Evolutionary conservation across 2,888 invertebrate species (phyloP), one percentile per base, ranked within the genome.

Genomic region (Parnassius mnemosyne): DNA sequence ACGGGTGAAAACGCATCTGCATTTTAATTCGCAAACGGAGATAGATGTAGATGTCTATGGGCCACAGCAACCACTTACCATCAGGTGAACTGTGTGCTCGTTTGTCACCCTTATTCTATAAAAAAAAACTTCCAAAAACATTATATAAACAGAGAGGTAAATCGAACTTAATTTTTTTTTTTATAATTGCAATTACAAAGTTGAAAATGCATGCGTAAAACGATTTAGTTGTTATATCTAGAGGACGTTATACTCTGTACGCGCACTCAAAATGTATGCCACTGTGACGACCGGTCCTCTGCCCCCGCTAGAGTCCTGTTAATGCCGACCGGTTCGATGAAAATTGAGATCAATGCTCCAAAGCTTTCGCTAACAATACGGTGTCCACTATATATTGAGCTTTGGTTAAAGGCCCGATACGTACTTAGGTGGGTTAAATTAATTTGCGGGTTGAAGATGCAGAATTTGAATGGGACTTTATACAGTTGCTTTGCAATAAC

Each of bases 261-360:
- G 43, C n/a, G 20, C 13, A 53, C 49, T 60, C 10, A 10, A 44
- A 60, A 60, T 25, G 50, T 63, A 56, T 66, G 66, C 57, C 63
- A 61, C 43, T 43, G 53, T 59, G 63, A 55, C 65, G 53, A 63
- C 67, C 66, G 63, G 67, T 66, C 58, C 16, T 49, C 47, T 9
- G 47, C 49, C 34, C 53, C 52, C 57, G 47, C 50, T 11, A 44
- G 49, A 43, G 53, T 57, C 60, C 60, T 53, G 57, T 46, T 54
- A 57, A 54, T 34, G 41, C 41, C 13, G 25, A 64, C 60, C 56
- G 60, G 60, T 60, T 57, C 34, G 42, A 46, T 61, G 46, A 53
- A 51, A 54, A 63, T 53, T 46, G 63, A 55, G 57, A 58, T 58
- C 58, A 53, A 49, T 20, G 42, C 13, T 16, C 44, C 12, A 50